Percentiles rank a stretch among this genome's conserved stretches.
Conservation (phyloP, 2,888 invertebrate species). For the Colostygia pectinataria region DNA sequence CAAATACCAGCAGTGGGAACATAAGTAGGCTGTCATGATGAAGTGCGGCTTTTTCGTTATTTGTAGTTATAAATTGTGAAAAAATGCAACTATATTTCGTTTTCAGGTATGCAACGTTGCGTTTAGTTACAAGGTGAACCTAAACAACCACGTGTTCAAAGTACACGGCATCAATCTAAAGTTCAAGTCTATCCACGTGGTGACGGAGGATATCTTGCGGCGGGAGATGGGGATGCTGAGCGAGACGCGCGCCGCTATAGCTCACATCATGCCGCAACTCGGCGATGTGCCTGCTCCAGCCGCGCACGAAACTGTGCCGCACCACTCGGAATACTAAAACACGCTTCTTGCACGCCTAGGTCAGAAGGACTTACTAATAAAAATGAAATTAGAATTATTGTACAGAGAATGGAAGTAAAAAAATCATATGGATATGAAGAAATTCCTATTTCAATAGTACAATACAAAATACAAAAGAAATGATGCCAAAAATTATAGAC, state of each 20-base stretch:
- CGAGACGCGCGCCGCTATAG: conserved; percentile 60
- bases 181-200: conserved; percentile 77
- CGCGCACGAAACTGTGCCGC: conserved; percentile 63
- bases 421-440: too few species aligned
- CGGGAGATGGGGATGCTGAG: conserved; percentile 64
- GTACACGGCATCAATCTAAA: conserved; percentile 76
- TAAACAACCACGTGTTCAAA: conserved; percentile 78
- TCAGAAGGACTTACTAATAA: too few species aligned
- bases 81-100: not conserved
- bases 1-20: too few species aligned
- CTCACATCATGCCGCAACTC: conserved; percentile 67
- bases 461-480: too few species aligned
- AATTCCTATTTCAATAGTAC: too few species aligned
- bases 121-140: conserved; percentile 78
- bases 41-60: too few species aligned
- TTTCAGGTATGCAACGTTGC: conserved; percentile 76
- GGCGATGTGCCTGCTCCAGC: conserved; percentile 61
- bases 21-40: too few species aligned
- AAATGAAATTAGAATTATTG: too few species aligned
- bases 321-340: conserved; percentile 33
- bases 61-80: too few species aligned
- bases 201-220: conserved; percentile 71
- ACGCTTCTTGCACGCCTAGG: too few species aligned
- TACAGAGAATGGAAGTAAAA: too few species aligned
- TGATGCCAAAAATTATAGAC: too few species aligned